These are phyloP conservation scores for Phoxinus phoxinus DNA, from an alignment of 2,113 vertebrate species.

Conservation along the genomic window DNA sequence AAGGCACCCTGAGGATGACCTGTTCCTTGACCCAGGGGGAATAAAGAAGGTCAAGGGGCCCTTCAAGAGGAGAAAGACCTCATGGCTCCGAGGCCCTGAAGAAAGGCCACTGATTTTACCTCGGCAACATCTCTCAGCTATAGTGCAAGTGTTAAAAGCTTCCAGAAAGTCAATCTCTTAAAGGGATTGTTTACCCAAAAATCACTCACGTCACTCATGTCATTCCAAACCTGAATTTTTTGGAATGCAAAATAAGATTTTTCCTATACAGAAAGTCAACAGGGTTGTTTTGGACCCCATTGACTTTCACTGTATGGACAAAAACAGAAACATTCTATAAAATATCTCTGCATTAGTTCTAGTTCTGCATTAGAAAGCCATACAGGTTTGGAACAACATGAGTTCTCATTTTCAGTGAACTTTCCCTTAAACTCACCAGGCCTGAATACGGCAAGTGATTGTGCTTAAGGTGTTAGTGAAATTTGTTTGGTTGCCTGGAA, in stretches of 20 bases:
- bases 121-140: constrained; percentile 8
- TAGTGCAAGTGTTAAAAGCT: background rate
- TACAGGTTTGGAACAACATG: background rate
- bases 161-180: background rate
- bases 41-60: constrained; percentile 66
- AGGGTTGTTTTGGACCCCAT: background rate
- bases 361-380: background rate
- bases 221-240: background rate
- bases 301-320: background rate
- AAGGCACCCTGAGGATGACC: constrained; percentile 51
- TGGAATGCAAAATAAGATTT: background rate
- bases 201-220: background rate
- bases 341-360: background rate
- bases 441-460: background rate
- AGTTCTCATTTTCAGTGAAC: background rate
- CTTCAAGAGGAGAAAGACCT: constrained; percentile 31
- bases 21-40: constrained; percentile 69
- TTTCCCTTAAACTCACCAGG: background rate
- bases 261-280: background rate
- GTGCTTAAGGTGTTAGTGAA: background rate
- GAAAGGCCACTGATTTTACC: background rate
- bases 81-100: background rate
- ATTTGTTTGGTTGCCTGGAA: background rate
- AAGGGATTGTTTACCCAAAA: background rate
- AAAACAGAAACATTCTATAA: background rate